These are phyloP conservation scores for Imbricaverruca yamaguchii DNA, from an alignment of 2,888 invertebrate species.

Conservation along the genomic window DNA sequence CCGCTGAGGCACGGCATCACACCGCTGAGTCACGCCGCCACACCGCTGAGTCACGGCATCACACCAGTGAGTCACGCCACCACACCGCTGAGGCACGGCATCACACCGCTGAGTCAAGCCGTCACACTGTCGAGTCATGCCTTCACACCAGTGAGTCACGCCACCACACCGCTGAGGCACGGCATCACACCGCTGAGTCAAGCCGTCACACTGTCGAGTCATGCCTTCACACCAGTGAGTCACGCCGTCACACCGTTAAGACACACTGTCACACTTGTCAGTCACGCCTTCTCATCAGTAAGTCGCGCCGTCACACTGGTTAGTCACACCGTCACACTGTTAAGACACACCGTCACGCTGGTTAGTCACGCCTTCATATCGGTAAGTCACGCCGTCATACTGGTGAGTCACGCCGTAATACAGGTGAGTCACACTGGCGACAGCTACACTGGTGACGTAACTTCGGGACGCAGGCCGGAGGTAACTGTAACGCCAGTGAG, in stretches of 20 bases:
- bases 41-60: constrained; percentile 30
- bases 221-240: too few relatives aligned
- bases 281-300: too few relatives aligned
- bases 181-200: constrained; percentile 37
- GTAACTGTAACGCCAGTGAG: too few relatives aligned
- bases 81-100: constrained; percentile 36
- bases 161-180: constrained; percentile 12
- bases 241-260: constrained; percentile 37
- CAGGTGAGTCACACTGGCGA: too few relatives aligned
- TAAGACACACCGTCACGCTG: constrained; percentile 15
- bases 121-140: constrained; percentile 33
- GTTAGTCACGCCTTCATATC: too few relatives aligned
- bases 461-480: too few relatives aligned
- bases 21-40: constrained; percentile 35
- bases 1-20: constrained; percentile 31
- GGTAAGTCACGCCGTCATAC: constrained; percentile 24
- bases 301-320: not conserved
- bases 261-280: too few relatives aligned
- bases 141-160: constrained; percentile 38
- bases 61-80: constrained; percentile 37
- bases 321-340: too few relatives aligned
- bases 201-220: too few relatives aligned
- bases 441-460: too few relatives aligned
- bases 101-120: too few relatives aligned
- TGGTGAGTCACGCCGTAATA: constrained; percentile 18